Evolutionary conservation across 1,140 invertebrate genomes (phyloP), one percentile per base, ranked within the genome.

Genomic region (Drosophila tristis): DNA sequence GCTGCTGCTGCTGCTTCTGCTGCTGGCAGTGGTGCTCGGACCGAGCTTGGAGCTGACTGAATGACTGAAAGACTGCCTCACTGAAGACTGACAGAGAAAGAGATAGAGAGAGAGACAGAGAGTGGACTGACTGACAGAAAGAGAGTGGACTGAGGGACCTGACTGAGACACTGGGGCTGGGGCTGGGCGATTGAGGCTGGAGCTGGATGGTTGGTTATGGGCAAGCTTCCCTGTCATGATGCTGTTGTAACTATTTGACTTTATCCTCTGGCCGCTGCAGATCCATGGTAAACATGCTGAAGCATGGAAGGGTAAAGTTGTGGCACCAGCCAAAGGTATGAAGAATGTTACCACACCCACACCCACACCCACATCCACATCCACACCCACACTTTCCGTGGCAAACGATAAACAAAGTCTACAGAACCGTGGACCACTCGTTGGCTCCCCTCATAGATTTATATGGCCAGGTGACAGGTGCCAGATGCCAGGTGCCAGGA

Each of bases 161-260:
- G 35, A 39, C 35, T 39, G 35, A 13, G 35, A 39, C 35, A 13
- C 11, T 11, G 16, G 16, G 16, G 1, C 35, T 3, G 31, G 8
- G 31, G 6, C 31, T 11, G 8, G 31, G 31, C 2, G 2, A 5
- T 3, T 39, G 35, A 2, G 35, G 11, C 9, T 13, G 35, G 2
- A 4, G 31, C 35, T 39, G 23, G 23, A 4, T 3, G 2, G 23
- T 25, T 25, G 23, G 23, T 25, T 29, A 5, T 29, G 35, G 35
- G 35, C 35, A 39, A 67, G 73, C 78, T 70, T 57, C 65, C 74
- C 60, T 71, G 60, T 74, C 70, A 72, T 87, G 81, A 87, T 86
- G 80, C 60, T 68, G 74, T 76, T 81, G 81, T 82, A 87, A 86
- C 78, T 87, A 78, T 86, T 86, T 86, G 81, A 86, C 82, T 86